Conservation (phyloP, 2,888 invertebrate genomes). For the Synanthedon formicaeformis region DNA sequence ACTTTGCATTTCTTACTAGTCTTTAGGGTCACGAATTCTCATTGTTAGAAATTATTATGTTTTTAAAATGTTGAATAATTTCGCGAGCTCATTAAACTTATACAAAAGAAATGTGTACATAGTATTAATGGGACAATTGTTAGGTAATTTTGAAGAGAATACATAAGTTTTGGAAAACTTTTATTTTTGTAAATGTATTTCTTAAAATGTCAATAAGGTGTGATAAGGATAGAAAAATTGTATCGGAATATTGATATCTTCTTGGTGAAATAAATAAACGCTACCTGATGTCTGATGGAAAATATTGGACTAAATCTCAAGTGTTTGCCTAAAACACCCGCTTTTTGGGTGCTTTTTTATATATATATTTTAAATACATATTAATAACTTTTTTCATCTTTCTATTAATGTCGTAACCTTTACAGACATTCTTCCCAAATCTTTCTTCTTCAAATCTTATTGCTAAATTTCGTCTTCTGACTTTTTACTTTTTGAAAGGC, state of each 20-base stretch:
- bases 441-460: no score
- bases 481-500: no score
- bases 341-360: no score
- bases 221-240: constrained; percentile 21
- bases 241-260: no score
- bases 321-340: no score
- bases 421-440: no score
- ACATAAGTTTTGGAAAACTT: constrained; percentile 42
- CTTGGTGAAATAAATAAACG: constrained; percentile 3
- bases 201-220: constrained; percentile 36
- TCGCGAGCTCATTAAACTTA: constrained; percentile 17
- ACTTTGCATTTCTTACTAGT: constrained; percentile 64
- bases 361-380: no score
- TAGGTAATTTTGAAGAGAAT: constrained; percentile 32
- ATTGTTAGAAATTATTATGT: constrained; percentile 25
- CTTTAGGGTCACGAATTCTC: constrained; percentile 57
- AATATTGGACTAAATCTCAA: background rate
- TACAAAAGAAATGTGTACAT: constrained; percentile 23
- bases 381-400: no score
- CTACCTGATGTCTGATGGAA: background rate
- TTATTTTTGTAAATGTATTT: constrained; percentile 66
- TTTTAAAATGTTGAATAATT: constrained; percentile 25
- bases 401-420: no score
- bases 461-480: no score
- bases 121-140: constrained; percentile 38